Evolutionary conservation across 2,113 vertebrate genomes (phyloP).

Genomic region (Deroptyus accipitrinus): DNA sequence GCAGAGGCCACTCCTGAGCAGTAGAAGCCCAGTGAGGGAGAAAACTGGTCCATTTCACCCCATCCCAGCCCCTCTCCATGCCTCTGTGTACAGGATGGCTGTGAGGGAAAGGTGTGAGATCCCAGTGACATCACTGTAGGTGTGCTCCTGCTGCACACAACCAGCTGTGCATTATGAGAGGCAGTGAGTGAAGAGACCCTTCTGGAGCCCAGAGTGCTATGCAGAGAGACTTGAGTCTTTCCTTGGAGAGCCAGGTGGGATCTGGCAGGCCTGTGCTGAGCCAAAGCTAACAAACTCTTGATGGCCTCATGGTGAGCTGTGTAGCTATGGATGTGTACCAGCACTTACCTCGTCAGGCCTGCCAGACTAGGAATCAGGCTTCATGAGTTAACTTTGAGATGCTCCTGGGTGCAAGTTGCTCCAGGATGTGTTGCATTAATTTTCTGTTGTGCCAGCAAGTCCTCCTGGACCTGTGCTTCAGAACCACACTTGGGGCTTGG

Average conservation of each 20-base stretch:
- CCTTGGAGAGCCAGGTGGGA: not conserved
- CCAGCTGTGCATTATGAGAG: not conserved
- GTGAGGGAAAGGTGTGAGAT: not conserved
- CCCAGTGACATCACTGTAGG: rapidly evolving
- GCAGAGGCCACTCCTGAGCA: not conserved
- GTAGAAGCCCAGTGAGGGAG: not conserved
- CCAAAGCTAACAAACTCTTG: not conserved
- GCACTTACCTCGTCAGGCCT: not conserved
- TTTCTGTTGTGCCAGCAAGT: not conserved
- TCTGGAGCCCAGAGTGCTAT: not conserved
- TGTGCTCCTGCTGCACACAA: rapidly evolving
- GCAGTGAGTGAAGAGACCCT: not conserved
- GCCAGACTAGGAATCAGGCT: not conserved
- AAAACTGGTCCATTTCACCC: rapidly evolving
- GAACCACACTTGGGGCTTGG: not conserved
- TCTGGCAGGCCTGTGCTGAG: not conserved
- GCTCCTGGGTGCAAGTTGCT: not conserved
- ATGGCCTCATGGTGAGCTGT: not conserved
- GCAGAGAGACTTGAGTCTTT: not conserved
- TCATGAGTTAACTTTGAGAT: not conserved
- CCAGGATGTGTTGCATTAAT: not conserved
- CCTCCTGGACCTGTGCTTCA: not conserved
- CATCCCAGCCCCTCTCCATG: rapidly evolving
- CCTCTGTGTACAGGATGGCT: not conserved
- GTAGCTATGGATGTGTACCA: not conserved